Conservation (phyloP, 2,888 invertebrate genomes). For the Tinea semifulvella region DNA sequence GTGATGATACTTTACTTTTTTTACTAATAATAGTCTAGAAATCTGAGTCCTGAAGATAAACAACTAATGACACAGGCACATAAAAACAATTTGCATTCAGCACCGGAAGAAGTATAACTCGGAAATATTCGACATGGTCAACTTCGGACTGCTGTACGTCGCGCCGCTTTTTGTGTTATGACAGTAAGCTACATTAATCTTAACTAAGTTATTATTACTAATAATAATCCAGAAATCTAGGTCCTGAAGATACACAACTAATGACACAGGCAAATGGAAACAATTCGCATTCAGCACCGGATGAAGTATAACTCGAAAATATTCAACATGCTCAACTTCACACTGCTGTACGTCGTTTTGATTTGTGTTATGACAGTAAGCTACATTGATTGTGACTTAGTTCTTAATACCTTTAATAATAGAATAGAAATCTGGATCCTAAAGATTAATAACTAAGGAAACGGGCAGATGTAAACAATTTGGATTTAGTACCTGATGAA, state of each 20-base stretch:
- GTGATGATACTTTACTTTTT: no score
- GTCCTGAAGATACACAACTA: conserved; percentile 77
- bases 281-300: conserved; percentile 78
- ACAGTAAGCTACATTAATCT: conserved; percentile 73
- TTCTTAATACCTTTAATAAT: no score
- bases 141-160: conserved; percentile 84
- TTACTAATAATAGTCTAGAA: no score
- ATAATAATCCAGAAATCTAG: no score
- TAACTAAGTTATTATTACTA: no score
- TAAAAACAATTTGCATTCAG: conserved; percentile 77
- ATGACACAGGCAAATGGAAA: conserved; percentile 67
- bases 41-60: no score
- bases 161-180: conserved; percentile 84
- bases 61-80: conserved; percentile 62
- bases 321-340: conserved; percentile 83
- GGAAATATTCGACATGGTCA: conserved; percentile 80
- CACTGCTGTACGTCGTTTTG: conserved; percentile 83
- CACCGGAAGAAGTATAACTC: conserved; percentile 82
- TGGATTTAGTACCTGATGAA: conserved; percentile 77
- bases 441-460: conserved; percentile 70
- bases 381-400: no score
- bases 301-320: conserved; percentile 81
- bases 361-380: conserved; percentile 81
- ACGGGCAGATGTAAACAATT: conserved; percentile 71
- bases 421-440: conserved; percentile 86